phyloP scores from a whole-genome alignment of 1,140 invertebrate species.

The Polyergus mexicanus region DNA sequence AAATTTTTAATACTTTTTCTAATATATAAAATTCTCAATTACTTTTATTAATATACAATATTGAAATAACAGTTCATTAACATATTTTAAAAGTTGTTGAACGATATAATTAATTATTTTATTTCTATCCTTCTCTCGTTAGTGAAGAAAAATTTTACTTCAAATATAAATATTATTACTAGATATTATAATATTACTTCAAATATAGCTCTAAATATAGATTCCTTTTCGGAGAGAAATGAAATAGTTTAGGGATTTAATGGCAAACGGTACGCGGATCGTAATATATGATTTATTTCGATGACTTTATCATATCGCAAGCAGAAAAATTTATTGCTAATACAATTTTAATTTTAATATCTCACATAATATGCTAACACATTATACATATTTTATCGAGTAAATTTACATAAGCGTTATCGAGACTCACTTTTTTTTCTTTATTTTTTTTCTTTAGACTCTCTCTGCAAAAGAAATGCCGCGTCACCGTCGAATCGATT shows the following conservation, averaged over 20 bases:
- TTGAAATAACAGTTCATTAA: background rate
- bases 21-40: too few relatives aligned
- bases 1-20: too few relatives aligned
- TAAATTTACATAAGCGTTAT: constrained; percentile 51
- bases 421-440: background rate
- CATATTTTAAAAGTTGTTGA: background rate
- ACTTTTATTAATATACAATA: background rate
- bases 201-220: background rate
- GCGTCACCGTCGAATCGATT: constrained; percentile 29
- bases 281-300: constrained; percentile 16
- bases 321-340: background rate
- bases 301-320: background rate
- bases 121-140: too few relatives aligned
- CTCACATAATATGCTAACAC: background rate
- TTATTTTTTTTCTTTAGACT: background rate
- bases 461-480: constrained; percentile 12
- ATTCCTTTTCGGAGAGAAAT: background rate
- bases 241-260: constrained; percentile 56
- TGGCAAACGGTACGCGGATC: constrained; percentile 4
- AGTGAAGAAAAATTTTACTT: too few relatives aligned
- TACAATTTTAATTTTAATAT: constrained; percentile 28
- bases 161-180: too few relatives aligned
- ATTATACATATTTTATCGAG: constrained; percentile 31
- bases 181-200: too few relatives aligned
- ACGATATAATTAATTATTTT: background rate